Evolutionary conservation across 92 coral and sea anemone species (phyloP).

Genomic region (Heliopora coerulea): DNA sequence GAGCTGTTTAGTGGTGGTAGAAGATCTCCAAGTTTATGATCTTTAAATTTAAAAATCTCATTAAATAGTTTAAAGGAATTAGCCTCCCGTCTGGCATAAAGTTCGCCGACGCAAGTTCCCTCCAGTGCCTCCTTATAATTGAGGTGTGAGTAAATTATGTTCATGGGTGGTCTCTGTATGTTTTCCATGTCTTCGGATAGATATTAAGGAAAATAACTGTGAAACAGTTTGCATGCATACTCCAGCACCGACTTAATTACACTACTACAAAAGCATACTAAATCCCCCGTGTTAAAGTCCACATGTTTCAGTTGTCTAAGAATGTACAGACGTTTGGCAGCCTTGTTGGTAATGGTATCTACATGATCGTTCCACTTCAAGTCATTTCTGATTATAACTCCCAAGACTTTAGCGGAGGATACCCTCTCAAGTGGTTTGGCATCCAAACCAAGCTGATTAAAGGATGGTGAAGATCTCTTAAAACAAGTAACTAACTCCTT

Average conservation of each 20-base stretch:
- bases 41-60: neutral
- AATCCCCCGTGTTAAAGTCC: slow-evolving; percentile 14
- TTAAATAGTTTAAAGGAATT: too few species aligned
- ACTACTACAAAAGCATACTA: slow-evolving; percentile 31
- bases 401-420: too few species aligned
- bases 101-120: neutral
- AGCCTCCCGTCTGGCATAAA: neutral
- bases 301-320: slow-evolving; percentile 37
- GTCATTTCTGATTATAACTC: too few species aligned
- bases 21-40: neutral
- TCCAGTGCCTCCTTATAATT: neutral
- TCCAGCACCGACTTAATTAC: slow-evolving; percentile 19
- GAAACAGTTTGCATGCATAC: too few species aligned
- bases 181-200: too few species aligned
- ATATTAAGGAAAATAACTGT: too few species aligned
- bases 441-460: too few species aligned
- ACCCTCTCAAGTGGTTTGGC: too few species aligned
- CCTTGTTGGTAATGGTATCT: slow-evolving; percentile 19
- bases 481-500: too few species aligned
- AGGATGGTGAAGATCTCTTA: too few species aligned
- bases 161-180: too few species aligned
- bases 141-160: slow-evolving; percentile 12
- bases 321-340: slow-evolving; percentile 34
- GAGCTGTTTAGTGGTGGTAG: too few species aligned
- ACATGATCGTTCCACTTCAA: slow-evolving; percentile 15